These are phyloP conservation scores for Drosophila simulans DNA, from an alignment of 1,140 invertebrate species.

Conservation along the genomic window DNA sequence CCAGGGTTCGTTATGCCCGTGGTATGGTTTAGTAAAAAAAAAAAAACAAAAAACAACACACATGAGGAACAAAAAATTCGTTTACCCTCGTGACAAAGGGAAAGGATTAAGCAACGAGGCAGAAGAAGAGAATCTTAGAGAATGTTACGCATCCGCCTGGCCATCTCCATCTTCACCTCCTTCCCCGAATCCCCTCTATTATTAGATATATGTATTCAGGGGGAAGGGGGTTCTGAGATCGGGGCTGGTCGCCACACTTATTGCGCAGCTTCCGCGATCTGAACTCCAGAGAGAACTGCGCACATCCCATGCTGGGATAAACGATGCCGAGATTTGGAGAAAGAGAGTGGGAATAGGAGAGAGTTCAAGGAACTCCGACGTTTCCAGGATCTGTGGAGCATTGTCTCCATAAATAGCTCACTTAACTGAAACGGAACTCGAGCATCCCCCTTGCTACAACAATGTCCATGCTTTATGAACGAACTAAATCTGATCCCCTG, in stretches of 20 bases:
- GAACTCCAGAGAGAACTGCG: slow-evolving; percentile 46
- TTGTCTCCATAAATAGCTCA: slow-evolving; percentile 35
- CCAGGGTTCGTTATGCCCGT: slow-evolving; percentile 7
- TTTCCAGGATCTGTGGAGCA: slow-evolving; percentile 28
- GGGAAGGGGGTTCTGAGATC: slow-evolving; percentile 15
- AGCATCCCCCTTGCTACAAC: background rate
- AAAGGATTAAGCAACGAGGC: slow-evolving; percentile 38
- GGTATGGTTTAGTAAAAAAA: slow-evolving; percentile 1
- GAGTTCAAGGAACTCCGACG: slow-evolving; percentile 35
- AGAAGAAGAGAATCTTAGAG: slow-evolving; percentile 25
- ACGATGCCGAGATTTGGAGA: background rate
- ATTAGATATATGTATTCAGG: slow-evolving; percentile 33
- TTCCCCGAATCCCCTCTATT: slow-evolving; percentile 34
- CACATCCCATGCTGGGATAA: slow-evolving; percentile 41
- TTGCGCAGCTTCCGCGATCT: slow-evolving; percentile 70
- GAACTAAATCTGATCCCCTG: background rate
- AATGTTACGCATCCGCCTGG: slow-evolving; percentile 44
- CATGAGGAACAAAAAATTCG: slow-evolving; percentile 25
- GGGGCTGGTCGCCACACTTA: slow-evolving; percentile 69
- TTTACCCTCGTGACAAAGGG: slow-evolving; percentile 39
- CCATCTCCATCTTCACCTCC: slow-evolving; percentile 18
- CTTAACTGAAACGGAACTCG: background rate
- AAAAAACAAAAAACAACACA: slow-evolving; percentile 45
- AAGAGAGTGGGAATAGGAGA: background rate
- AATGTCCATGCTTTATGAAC: background rate